Evolutionary conservation across 2,797 vertebrate species (phyloP), one percentile per base, ranked within the genome.

Genomic region (Cirrhinus mrigala): DNA sequence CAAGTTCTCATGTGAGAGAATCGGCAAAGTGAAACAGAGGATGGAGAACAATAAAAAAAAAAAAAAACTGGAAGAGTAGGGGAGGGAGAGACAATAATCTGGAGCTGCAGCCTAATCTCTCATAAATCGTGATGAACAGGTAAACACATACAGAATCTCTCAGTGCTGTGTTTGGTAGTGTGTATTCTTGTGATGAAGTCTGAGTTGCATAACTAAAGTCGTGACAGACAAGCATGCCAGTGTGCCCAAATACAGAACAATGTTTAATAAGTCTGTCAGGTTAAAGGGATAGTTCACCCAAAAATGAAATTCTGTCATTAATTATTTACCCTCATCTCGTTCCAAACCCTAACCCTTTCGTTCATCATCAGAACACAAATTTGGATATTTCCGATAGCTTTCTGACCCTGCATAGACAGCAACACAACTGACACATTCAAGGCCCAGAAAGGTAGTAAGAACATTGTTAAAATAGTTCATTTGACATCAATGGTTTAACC

Each of bases 91-190:
- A 54, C 24, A 22, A 8, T 86, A 82, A 79, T 83, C 81, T 73
- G 20, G 6, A 86, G 29, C 74, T 22, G 22, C 46, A 74, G 40
- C 48, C 37, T 87, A 79, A 79, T 83, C 85, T 79, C 24, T 46
- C 22, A 27, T 9, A 52, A 52, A 79, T 11, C 27, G n/a, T 22
- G 73, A 52, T 40, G 16, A 60, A 64, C 66, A 52, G 54, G 54
- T 73, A 58, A 83, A 75, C 46, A 20, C 24, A 60, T 60, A 6
- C 58, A 64, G 62, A 64, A 29, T 64, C 27, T 64, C 18, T 33
- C 44, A 20, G 68, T 20, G n/a, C 50, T 20, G 27, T 15, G 29
- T 76, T 24, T 81, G 78, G 60, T 22, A 76, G 22, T 70, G 70
- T 76, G 62, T 78, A 58, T 73, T 71, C 33, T 70, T 54, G 15